Conservation (phyloP, 2,797 vertebrate genomes). For the Rhodeus uyekii region DNA sequence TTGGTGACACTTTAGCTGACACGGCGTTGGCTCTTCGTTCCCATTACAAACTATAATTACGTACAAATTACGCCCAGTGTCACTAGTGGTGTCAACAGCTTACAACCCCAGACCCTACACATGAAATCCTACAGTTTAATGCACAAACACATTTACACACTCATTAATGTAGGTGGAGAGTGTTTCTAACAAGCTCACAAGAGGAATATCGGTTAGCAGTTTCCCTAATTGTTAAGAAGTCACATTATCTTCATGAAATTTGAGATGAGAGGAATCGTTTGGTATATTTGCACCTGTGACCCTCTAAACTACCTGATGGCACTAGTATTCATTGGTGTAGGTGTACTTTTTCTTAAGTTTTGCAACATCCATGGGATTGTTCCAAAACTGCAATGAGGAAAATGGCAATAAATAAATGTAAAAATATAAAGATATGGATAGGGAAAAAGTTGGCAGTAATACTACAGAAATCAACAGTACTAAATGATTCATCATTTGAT, state of each 20-base stretch:
- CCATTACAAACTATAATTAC: slow-evolving; percentile 49
- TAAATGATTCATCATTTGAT: background rate
- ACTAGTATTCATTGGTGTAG: background rate
- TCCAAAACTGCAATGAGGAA: background rate
- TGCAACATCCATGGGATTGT: background rate
- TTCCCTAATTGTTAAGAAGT: background rate
- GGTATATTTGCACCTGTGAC: background rate
- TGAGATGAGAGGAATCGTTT: background rate
- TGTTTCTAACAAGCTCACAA: background rate
- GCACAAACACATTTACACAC: slow-evolving; percentile 19
- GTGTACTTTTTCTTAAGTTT: background rate
- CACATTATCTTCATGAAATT: background rate
- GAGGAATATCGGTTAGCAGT: background rate
- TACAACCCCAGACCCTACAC: slow-evolving; percentile 7
- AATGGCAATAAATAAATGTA: background rate
- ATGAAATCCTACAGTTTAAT: background rate
- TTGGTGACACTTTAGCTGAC: slow-evolving; percentile 39
- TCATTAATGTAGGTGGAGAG: background rate
- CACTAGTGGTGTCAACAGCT: slow-evolving; percentile 29
- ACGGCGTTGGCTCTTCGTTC: slow-evolving; percentile 29
- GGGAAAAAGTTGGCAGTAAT: no score
- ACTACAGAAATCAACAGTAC: background rate
- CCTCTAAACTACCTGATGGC: background rate
- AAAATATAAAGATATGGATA: no score
- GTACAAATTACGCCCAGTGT: slow-evolving; percentile 43